A percentile compares a stretch with the other conserved stretches of the same genome.
Evolutionary conservation across 2,888 invertebrate genomes (phyloP).

Genomic region (Drosophila mercatorum): DNA sequence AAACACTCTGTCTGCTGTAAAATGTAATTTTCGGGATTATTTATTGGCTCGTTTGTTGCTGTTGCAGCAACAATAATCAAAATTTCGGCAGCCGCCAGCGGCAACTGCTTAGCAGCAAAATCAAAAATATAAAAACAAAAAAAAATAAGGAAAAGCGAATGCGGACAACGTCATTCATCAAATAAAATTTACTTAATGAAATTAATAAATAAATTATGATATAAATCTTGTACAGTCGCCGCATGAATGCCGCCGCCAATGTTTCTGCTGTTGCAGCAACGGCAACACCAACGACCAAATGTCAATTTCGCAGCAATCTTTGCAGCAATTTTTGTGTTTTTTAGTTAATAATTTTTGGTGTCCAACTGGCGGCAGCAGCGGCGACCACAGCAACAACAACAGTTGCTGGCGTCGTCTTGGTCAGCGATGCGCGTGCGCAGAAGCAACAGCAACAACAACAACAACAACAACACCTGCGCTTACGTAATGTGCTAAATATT

Average conservation of each 20-base stretch:
- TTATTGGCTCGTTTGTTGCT: conserved; percentile 51
- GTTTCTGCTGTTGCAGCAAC: conserved; percentile 41
- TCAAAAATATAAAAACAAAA: conserved; percentile 12
- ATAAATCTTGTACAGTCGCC: conserved; percentile 73
- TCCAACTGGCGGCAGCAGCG: conserved; percentile 44
- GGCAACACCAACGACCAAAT: conserved; percentile 64
- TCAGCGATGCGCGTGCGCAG: conserved; percentile 52
- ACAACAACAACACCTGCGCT: conserved; percentile 30
- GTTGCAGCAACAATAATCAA: conserved; percentile 64
- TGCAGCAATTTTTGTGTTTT: conserved; percentile 65
- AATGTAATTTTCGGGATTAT: conserved; percentile 53
- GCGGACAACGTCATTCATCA: conserved; percentile 75
- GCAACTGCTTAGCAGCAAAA: conserved; percentile 33
- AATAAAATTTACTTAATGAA: conserved; percentile 80
- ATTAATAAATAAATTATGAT: conserved; percentile 81
- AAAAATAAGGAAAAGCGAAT: conserved; percentile 7
- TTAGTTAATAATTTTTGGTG: conserved; percentile 74
- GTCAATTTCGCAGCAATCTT: conserved; percentile 78
- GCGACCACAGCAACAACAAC: conserved; percentile 15
- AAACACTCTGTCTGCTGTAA: conserved; percentile 49
- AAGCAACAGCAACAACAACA: conserved; percentile 29
- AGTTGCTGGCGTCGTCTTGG: conserved; percentile 17
- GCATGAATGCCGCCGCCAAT: conserved; percentile 46
- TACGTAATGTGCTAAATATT: conserved; percentile 67
- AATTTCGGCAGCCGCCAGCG: conserved; percentile 70